A percentile compares a stretch with the other conserved stretches of the same genome.
These are phyloP conservation scores for Epirrhoe tristata DNA, from an alignment of 2,888 invertebrate species.

Conservation along the genomic window DNA sequence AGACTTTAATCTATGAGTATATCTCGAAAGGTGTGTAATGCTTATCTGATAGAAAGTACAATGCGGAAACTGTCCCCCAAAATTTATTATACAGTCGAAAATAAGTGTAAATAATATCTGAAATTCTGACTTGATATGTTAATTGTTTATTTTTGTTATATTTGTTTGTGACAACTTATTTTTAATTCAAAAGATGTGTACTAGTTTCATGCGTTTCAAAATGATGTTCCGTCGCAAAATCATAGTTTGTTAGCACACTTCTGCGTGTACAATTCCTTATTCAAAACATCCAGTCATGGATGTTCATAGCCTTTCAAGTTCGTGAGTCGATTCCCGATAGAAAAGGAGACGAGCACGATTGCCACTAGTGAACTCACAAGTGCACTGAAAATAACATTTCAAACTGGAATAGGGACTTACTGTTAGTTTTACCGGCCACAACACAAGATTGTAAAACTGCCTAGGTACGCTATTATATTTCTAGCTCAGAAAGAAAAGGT, in stretches of 20 bases:
- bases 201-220: too few relatives aligned
- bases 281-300: slow-evolving; percentile 31
- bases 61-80: slow-evolving; percentile 50
- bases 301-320: slow-evolving; percentile 51
- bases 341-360: slow-evolving; percentile 74
- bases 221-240: background rate
- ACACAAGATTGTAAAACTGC: slow-evolving; percentile 13
- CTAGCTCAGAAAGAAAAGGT: slow-evolving; percentile 24
- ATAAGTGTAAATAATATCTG: background rate
- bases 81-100: slow-evolving; percentile 49
- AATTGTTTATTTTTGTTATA: background rate
- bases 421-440: slow-evolving; percentile 35
- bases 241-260: slow-evolving; percentile 5
- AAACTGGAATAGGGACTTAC: slow-evolving; percentile 47
- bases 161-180: too few relatives aligned
- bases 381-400: slow-evolving; percentile 62
- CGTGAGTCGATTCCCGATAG: slow-evolving; percentile 76
- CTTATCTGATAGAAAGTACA: slow-evolving; percentile 81
- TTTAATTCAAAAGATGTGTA: too few relatives aligned
- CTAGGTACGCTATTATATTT: slow-evolving; percentile 11
- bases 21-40: slow-evolving; percentile 65
- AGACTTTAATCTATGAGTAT: slow-evolving; percentile 59
- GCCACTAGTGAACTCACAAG: slow-evolving; percentile 66
- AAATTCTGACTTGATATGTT: background rate
- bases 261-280: slow-evolving; percentile 25